Percentiles rank a stretch among this genome's conserved stretches.
Evolutionary conservation across 2,888 invertebrate species (phyloP).

Genomic region (Drosophila borealis): DNA sequence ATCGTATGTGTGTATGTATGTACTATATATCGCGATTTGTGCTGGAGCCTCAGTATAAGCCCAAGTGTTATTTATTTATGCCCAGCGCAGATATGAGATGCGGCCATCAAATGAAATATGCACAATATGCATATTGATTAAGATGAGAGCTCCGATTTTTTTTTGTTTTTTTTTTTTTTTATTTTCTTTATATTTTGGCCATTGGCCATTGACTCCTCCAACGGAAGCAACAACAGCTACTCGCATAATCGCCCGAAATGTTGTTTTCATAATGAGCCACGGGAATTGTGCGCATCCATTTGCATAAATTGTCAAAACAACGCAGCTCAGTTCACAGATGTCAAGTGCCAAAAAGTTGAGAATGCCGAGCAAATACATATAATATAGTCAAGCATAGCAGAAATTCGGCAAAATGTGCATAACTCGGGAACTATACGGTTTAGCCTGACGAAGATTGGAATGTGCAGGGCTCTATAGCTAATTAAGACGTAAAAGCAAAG

Average conservation of each 20-base stretch:
- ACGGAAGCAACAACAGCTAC: slow-evolving; percentile 42
- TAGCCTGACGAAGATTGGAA: background rate
- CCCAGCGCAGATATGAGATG: background rate
- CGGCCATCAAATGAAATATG: slow-evolving; percentile 26
- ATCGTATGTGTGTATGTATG: background rate
- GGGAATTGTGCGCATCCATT: slow-evolving; percentile 32
- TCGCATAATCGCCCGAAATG: slow-evolving; percentile 6
- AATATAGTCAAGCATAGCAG: background rate
- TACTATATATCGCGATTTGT: background rate
- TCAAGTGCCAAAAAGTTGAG: slow-evolving; percentile 13
- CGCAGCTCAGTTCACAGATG: slow-evolving; percentile 24
- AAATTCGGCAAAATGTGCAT: background rate
- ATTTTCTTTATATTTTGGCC: background rate
- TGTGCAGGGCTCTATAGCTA: too few species aligned
- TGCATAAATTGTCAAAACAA: slow-evolving; percentile 38
- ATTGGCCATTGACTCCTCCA: slow-evolving; percentile 47
- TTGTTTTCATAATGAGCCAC: slow-evolving; percentile 33
- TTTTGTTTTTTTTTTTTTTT: too few species aligned
- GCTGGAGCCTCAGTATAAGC: slow-evolving; percentile 13
- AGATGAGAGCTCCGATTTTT: slow-evolving; percentile 5
- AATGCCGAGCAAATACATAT: background rate
- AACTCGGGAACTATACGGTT: slow-evolving; percentile 6
- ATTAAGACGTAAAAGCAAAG: background rate
- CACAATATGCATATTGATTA: slow-evolving; percentile 36
- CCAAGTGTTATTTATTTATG: slow-evolving; percentile 20